Evolutionary conservation across 2,113 vertebrate species (phyloP).

Genomic region (Rhagologus leucostigma): DNA sequence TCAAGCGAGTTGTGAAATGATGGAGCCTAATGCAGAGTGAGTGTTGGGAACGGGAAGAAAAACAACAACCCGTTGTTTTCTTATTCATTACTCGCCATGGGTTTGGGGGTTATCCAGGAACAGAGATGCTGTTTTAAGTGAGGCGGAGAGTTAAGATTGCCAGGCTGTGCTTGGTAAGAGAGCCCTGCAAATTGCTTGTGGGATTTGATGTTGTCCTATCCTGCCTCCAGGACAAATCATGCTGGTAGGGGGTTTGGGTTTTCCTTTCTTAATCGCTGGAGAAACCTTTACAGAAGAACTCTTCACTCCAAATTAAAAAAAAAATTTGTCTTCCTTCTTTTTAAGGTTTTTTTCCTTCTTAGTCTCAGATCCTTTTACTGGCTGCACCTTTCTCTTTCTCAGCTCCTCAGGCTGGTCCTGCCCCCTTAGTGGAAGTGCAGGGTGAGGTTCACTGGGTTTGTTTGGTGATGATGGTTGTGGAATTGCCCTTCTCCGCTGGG

Average conservation of each 20-base stretch:
- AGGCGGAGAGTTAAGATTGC: background rate
- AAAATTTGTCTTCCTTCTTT: background rate
- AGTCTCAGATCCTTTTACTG: background rate
- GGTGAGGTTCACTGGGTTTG: background rate
- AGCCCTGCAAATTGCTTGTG: background rate
- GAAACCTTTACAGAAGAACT: background rate
- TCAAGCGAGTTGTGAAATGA: constrained; percentile 33
- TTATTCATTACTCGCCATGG: background rate
- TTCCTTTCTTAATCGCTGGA: background rate
- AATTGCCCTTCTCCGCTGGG: accelerated
- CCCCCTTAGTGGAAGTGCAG: accelerated
- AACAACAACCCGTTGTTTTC: constrained; percentile 45
- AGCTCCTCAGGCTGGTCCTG: background rate
- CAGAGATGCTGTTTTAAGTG: constrained; percentile 23
- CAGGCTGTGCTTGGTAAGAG: background rate
- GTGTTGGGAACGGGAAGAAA: constrained; percentile 21
- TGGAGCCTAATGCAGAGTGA: constrained; percentile 51
- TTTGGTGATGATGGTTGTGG: background rate
- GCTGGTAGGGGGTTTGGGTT: background rate
- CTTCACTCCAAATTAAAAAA: background rate
- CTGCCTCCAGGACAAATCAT: background rate
- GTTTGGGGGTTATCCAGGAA: constrained; percentile 33
- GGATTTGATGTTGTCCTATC: background rate
- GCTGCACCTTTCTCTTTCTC: background rate
- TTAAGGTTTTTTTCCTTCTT: background rate